Conservation (phyloP, 2,113 vertebrate genomes). For the Passer domesticus region DNA sequence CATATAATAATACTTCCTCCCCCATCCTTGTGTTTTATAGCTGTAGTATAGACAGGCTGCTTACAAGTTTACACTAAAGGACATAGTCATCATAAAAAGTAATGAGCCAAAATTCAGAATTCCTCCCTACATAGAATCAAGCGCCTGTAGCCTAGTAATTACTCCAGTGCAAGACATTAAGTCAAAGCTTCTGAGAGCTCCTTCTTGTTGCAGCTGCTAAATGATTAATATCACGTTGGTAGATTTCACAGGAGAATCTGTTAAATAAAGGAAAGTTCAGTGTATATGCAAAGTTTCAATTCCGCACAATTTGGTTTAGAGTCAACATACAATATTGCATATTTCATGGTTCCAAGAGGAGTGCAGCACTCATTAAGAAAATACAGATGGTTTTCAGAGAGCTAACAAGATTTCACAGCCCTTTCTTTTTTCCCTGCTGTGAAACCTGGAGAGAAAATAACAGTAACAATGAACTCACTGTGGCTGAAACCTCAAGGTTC, state of each 20-base stretch:
- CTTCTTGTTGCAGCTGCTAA: constrained; percentile 43
- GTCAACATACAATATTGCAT: constrained; percentile 22
- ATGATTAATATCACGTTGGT: constrained; percentile 46
- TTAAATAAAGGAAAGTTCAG: constrained; percentile 43
- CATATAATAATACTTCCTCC: background rate
- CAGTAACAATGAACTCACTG: background rate
- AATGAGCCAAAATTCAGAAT: constrained; percentile 9
- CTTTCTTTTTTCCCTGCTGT: constrained; percentile 23
- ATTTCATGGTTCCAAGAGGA: constrained; percentile 52
- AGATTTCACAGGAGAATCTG: constrained; percentile 51
- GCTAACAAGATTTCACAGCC: constrained; percentile 51
- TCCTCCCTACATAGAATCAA: constrained; percentile 9
- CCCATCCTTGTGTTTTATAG: background rate
- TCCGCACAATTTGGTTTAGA: constrained; percentile 37
- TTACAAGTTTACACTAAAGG: constrained; percentile 9
- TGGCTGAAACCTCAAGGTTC: constrained; percentile 23
- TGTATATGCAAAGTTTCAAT: constrained; percentile 3
- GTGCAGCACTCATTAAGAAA: constrained; percentile 9
- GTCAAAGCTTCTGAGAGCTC: constrained; percentile 4
- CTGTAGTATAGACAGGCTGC: background rate
- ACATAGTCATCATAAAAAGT: constrained; percentile 10
- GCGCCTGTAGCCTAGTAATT: constrained; percentile 19
- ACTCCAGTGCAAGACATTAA: constrained; percentile 7
- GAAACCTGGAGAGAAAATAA: constrained; percentile 32
- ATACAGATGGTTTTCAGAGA: constrained; percentile 45